These are phyloP conservation scores for Zingel zingel DNA, from an alignment of 2,113 vertebrate species.

Conservation along the genomic window DNA sequence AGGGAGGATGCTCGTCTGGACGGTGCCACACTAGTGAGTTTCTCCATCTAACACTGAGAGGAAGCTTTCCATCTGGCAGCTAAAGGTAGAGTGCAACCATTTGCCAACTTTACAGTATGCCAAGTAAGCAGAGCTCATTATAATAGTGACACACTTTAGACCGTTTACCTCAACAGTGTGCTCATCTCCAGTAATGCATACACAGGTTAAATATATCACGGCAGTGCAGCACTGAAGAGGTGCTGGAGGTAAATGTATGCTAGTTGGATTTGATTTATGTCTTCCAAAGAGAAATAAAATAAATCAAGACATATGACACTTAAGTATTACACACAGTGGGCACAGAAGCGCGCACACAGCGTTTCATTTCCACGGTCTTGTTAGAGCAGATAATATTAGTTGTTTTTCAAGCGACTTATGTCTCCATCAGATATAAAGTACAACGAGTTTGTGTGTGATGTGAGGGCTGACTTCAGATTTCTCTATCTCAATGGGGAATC, in stretches of 20 bases:
- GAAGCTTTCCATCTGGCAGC: neutral
- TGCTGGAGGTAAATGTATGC: slow-evolving; percentile 30
- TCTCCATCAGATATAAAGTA: slow-evolving; percentile 13
- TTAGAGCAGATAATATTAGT: neutral
- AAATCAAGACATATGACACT: slow-evolving; percentile 10
- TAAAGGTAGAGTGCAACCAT: neutral
- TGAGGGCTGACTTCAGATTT: neutral
- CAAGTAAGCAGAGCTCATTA: slow-evolving; percentile 53
- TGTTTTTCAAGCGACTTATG: neutral
- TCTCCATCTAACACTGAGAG: neutral
- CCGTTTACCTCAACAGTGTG: slow-evolving; percentile 35
- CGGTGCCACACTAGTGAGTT: neutral
- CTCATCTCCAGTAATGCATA: slow-evolving; percentile 37
- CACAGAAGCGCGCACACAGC: neutral
- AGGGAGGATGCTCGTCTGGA: slow-evolving; percentile 1
- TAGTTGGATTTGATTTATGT: slow-evolving; percentile 23
- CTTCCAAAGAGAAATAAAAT: slow-evolving; percentile 10
- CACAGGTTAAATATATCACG: slow-evolving; percentile 36
- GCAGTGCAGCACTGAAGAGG: slow-evolving; percentile 1
- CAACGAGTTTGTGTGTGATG: neutral
- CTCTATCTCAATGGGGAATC: neutral
- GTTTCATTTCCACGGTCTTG: neutral
- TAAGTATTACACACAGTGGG: slow-evolving; percentile 13
- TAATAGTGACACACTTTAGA: slow-evolving; percentile 60
- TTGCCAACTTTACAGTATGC: slow-evolving; percentile 22